Percentiles rank a stretch among this genome's conserved stretches.
Evolutionary conservation across 2,113 vertebrate genomes (phyloP).

Genomic region (Hyla sarda): DNA sequence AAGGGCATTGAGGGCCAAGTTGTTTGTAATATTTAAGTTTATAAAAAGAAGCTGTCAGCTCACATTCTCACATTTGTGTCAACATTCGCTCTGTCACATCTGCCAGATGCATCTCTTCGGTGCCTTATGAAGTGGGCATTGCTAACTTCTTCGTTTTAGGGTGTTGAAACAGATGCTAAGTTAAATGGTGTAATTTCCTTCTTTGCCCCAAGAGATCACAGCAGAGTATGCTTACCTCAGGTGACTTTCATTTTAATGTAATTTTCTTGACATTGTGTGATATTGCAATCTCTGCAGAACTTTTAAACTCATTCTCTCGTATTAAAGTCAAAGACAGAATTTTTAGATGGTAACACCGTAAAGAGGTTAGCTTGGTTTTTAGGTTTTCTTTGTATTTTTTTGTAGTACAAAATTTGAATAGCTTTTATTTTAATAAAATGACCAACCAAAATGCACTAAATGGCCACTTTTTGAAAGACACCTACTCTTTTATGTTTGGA

Average conservation of each 20-base stretch:
- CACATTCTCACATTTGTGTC: slow-evolving; percentile 39
- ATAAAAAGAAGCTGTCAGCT: slow-evolving; percentile 41
- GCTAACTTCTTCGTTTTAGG: slow-evolving; percentile 47
- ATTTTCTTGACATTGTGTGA: slow-evolving; percentile 58
- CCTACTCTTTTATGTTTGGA: too few species aligned
- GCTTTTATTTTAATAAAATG: not conserved
- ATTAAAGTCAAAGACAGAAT: not conserved
- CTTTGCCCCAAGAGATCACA: slow-evolving; percentile 45
- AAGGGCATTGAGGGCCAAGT: not conserved
- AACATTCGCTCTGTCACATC: slow-evolving; percentile 33
- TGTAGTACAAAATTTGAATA: not conserved
- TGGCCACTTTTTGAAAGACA: too few species aligned
- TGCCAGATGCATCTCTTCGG: slow-evolving; percentile 48
- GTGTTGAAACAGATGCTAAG: slow-evolving; percentile 55
- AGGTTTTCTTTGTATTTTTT: not conserved
- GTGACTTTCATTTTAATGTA: slow-evolving; percentile 48
- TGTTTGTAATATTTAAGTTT: not conserved
- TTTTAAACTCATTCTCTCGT: slow-evolving; percentile 28
- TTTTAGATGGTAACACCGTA: not conserved
- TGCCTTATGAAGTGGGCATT: slow-evolving; percentile 38
- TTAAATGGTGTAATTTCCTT: slow-evolving; percentile 50
- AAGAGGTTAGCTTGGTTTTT: not conserved
- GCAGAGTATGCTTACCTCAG: slow-evolving; percentile 41
- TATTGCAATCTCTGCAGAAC: slow-evolving; percentile 44
- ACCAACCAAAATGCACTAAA: not conserved